phyloP scores from a whole-genome alignment of 2,888 invertebrate genomes.

The Cheiracanthium punctorium region DNA sequence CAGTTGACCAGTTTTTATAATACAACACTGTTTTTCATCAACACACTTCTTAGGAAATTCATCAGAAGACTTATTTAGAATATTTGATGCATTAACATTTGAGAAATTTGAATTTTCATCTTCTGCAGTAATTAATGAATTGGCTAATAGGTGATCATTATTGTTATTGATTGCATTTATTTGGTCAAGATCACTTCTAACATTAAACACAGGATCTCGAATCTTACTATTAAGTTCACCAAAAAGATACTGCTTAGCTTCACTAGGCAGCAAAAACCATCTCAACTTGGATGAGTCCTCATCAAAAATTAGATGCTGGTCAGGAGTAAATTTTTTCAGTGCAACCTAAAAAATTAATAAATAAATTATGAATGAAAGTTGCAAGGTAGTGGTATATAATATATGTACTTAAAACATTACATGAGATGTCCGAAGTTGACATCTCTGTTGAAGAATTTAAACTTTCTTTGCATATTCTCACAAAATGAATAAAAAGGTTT shows the following conservation, averaged over 20 bases:
- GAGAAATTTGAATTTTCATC: conserved; percentile 44
- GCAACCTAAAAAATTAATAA: conserved; percentile 81
- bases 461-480: no score
- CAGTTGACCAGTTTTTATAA: not conserved
- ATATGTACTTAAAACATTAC: no score
- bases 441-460: no score
- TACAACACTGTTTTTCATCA: not conserved
- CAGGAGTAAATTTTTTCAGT: conserved; percentile 84
- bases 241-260: conserved; percentile 84
- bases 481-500: no score
- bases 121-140: not conserved
- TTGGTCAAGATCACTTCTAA: not conserved
- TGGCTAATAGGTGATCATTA: not conserved
- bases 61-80: not conserved
- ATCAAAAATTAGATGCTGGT: conserved; percentile 85
- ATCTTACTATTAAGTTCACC: conserved; percentile 3
- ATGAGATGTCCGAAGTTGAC: no score
- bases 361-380: no score
- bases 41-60: not conserved
- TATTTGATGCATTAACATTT: not conserved
- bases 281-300: conserved; percentile 82
- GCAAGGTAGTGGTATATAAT: no score
- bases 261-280: conserved; percentile 93
- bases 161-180: not conserved
- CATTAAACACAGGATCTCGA: conserved; percentile 26